A percentile compares a stretch with the other conserved stretches of the same genome.
phyloP scores from a whole-genome alignment of 2,888 invertebrate species.

The Tenthredo distinguenda region DNA sequence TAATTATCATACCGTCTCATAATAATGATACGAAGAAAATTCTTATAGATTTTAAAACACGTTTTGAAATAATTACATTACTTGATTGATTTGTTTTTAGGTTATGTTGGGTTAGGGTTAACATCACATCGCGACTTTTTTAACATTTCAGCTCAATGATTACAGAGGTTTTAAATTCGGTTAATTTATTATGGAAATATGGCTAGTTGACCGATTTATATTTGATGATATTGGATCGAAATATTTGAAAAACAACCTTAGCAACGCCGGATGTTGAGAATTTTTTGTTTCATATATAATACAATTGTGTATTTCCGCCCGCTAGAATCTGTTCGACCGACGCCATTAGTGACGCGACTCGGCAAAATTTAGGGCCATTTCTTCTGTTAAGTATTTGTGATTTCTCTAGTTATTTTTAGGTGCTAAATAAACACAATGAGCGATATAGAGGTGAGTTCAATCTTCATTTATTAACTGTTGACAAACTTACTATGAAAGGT shows the following conservation, averaged over 20 bases:
- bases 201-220: neutral
- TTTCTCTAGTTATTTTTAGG: slow-evolving; percentile 45
- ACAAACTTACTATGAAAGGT: neutral
- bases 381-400: slow-evolving; percentile 38
- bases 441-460: slow-evolving; percentile 69
- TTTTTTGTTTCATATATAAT: slow-evolving; percentile 50
- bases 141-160: neutral
- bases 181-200: neutral
- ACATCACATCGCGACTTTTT: neutral
- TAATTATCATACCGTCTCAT: neutral
- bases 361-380: slow-evolving; percentile 48
- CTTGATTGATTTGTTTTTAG: neutral
- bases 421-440: slow-evolving; percentile 65
- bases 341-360: slow-evolving; percentile 64
- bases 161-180: neutral
- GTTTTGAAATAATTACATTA: neutral
- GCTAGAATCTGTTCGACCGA: slow-evolving; percentile 55
- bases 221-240: neutral
- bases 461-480: neutral
- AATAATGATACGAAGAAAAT: neutral
- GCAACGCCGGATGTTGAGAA: slow-evolving; percentile 70
- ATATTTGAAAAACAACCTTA: slow-evolving; percentile 57
- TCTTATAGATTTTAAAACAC: neutral
- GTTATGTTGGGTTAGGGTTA: neutral
- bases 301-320: slow-evolving; percentile 56